Evolutionary conservation across 2,888 invertebrate genomes (phyloP).

Genomic region (Yponomeuta malinellus): DNA sequence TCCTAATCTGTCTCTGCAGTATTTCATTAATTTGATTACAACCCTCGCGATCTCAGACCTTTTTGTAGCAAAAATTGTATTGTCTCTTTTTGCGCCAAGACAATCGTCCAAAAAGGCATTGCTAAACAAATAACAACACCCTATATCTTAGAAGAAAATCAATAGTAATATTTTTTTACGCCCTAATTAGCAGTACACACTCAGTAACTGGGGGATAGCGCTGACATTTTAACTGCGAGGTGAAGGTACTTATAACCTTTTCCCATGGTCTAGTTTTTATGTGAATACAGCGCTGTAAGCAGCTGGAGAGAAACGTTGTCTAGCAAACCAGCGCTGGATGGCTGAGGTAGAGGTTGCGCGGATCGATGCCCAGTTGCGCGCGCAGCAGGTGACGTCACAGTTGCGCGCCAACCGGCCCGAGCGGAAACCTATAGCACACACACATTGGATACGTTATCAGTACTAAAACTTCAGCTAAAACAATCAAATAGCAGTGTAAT

Average conservation of each 20-base stretch:
- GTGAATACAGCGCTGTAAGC: constrained; percentile 42
- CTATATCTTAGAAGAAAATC: constrained; percentile 13
- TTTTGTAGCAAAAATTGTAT: constrained; percentile 10
- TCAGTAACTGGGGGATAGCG: constrained; percentile 23
- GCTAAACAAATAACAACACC: constrained; percentile 23
- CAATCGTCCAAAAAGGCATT: constrained; percentile 27
- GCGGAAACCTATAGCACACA: constrained; percentile 20
- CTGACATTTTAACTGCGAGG: constrained; percentile 26
- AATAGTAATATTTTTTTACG: constrained; percentile 15
- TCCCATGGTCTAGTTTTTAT: constrained; percentile 26
- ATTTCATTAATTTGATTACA: constrained; percentile 14
- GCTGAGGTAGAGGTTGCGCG: constrained; percentile 40
- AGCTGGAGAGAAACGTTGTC: constrained; percentile 15
- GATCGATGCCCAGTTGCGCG: constrained; percentile 68
- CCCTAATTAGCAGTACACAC: constrained; percentile 22
- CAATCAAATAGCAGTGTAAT: neutral
- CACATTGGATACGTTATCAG: neutral
- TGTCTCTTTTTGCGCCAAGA: constrained; percentile 22
- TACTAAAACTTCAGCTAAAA: neutral
- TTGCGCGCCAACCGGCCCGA: constrained; percentile 44
- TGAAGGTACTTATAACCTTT: constrained; percentile 35
- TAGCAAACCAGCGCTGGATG: constrained; percentile 43
- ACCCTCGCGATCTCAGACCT: constrained; percentile 20
- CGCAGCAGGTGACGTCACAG: constrained; percentile 65
- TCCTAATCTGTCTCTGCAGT: constrained; percentile 3